Evolutionary conservation across 2,888 invertebrate genomes (phyloP).

Genomic region (Spodoptera picta): DNA sequence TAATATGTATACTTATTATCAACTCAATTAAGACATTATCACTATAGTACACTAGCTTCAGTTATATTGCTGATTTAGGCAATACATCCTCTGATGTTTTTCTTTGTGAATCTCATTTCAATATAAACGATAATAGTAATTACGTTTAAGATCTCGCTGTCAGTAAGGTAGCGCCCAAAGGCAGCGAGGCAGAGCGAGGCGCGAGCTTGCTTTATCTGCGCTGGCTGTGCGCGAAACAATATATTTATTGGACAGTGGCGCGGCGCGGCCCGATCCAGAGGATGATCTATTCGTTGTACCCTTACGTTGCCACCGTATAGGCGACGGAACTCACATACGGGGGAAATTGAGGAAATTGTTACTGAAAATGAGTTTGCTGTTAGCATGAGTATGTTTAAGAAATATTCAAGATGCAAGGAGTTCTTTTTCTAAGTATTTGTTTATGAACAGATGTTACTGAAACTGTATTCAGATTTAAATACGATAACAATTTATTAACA

Average conservation of each 20-base stretch:
- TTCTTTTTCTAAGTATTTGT: no score
- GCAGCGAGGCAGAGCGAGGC: conserved; percentile 84
- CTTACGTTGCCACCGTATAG: conserved; percentile 63
- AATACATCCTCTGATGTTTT: no score
- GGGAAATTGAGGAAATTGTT: conserved; percentile 17
- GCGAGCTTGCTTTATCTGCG: conserved; percentile 88
- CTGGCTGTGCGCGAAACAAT: conserved; percentile 88
- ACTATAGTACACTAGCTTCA: no score
- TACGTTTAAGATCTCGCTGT: conserved; percentile 52
- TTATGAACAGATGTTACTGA: no score
- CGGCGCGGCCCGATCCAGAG: conserved; percentile 75
- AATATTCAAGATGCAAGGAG: no score
- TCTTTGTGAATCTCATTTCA: background rate
- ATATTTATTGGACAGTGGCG: conserved; percentile 88
- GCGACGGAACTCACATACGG: conserved; percentile 9
- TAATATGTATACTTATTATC: no score
- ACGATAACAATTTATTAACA: no score
- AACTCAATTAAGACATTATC: no score
- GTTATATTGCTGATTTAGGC: no score
- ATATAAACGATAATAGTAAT: background rate
- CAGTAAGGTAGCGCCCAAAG: conserved; percentile 60
- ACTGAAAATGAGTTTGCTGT: background rate
- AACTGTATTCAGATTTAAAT: no score
- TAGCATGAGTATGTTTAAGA: background rate
- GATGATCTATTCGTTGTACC: conserved; percentile 84